These are phyloP conservation scores for Heteromormyrus szaboi DNA, from an alignment of 2,797 vertebrate species.

Conservation along the genomic window DNA sequence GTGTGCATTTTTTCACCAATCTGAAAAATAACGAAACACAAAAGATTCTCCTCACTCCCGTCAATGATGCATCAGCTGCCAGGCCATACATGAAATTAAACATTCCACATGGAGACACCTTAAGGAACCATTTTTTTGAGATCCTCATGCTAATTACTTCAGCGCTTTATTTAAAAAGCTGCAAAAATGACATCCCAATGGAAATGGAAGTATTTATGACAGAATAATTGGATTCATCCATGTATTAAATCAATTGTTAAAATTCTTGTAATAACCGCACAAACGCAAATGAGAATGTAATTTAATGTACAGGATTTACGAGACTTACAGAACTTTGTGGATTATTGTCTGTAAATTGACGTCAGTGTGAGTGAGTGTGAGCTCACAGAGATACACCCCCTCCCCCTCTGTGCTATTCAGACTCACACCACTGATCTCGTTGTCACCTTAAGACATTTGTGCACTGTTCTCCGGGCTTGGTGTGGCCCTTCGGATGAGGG, in stretches of 20 bases:
- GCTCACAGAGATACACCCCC: not conserved
- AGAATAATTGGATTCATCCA: not conserved
- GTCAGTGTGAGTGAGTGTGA: not conserved
- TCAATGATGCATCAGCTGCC: not conserved
- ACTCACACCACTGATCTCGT: not conserved
- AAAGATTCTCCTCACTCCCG: not conserved
- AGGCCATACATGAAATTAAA: not conserved
- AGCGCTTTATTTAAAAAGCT: not conserved
- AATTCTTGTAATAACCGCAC: not conserved
- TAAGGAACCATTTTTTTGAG: not conserved
- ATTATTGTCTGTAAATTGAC: not conserved
- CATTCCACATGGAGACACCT: not conserved
- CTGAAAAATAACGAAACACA: not conserved
- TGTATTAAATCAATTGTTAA: constrained; percentile 1
- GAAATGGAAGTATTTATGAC: not conserved
- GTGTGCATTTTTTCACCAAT: not conserved
- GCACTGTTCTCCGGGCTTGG: not conserved
- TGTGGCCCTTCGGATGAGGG: not conserved
- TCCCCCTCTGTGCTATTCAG: not conserved
- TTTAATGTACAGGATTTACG: not conserved
- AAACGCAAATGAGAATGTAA: not conserved
- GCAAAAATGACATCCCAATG: not conserved
- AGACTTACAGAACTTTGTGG: not conserved
- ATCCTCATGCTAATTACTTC: not conserved
- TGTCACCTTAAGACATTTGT: not conserved